Evolutionary conservation across 2,797 vertebrate genomes (phyloP).

Genomic region (Gallirallus australis): DNA sequence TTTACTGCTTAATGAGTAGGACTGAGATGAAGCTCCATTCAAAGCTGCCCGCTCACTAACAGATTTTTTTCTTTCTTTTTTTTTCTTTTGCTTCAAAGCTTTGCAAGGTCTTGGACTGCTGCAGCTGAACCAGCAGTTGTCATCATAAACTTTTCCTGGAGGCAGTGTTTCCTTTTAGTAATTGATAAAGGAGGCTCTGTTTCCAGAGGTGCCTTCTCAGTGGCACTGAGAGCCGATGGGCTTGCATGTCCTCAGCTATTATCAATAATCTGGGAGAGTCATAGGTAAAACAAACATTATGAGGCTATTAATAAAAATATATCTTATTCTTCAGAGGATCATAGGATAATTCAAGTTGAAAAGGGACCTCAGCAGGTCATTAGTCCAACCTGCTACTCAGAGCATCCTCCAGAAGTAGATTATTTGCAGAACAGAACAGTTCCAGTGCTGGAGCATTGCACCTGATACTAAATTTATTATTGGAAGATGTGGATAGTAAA

Average conservation of each 20-base stretch:
- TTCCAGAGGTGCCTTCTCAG: not conserved
- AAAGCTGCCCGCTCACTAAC: conserved; percentile 34
- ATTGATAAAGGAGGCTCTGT: not conserved
- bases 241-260: not conserved
- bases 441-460: not conserved
- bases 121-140: not conserved
- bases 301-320: not conserved
- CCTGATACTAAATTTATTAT: not conserved
- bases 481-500: not conserved
- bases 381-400: not conserved
- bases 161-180: not conserved
- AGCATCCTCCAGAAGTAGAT: not conserved
- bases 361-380: not conserved
- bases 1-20: conserved; percentile 80
- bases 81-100: conserved; percentile 69
- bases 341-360: not conserved
- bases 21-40: conserved; percentile 62
- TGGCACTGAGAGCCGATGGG: not conserved
- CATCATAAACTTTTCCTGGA: conserved; percentile 7
- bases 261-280: not conserved
- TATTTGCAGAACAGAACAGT: not conserved
- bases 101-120: conserved; percentile 10
- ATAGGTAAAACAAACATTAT: not conserved
- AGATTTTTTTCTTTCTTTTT: conserved; percentile 8
- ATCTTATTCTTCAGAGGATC: not conserved